phyloP scores from a whole-genome alignment of 2,797 vertebrate species.

The Thunnus albacares region DNA sequence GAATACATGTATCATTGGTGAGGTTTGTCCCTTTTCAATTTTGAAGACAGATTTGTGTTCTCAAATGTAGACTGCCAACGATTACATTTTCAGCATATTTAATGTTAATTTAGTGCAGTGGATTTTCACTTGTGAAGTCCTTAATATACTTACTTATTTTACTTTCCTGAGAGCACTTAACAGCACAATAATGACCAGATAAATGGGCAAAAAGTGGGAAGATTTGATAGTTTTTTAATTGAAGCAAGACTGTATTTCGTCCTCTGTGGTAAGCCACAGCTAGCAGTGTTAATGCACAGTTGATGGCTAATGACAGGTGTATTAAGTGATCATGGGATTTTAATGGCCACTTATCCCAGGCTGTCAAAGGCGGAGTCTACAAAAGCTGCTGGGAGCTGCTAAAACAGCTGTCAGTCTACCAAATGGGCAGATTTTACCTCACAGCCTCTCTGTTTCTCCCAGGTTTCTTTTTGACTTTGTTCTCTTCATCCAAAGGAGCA shows the following conservation, averaged over 20 bases:
- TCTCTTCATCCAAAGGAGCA: conserved; percentile 35
- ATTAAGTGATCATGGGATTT: conserved; percentile 86
- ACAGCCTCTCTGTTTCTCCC: conserved; percentile 15
- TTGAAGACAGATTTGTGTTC: not conserved
- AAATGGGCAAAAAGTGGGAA: conserved; percentile 18
- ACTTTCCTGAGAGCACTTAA: conserved; percentile 22
- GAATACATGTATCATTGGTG: not conserved
- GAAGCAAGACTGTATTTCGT: conserved; percentile 43
- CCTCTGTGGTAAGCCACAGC: conserved; percentile 38
- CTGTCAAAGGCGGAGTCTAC: conserved; percentile 74
- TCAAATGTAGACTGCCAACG: not conserved
- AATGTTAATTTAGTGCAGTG: not conserved
- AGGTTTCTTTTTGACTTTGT: conserved; percentile 41
- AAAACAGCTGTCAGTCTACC: conserved; percentile 70
- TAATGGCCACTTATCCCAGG: conserved; percentile 83
- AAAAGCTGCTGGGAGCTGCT: conserved; percentile 65
- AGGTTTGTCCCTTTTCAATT: not conserved
- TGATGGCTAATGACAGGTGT: conserved; percentile 83
- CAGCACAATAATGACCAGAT: conserved; percentile 17
- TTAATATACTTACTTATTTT: conserved; percentile 10
- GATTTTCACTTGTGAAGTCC: not conserved
- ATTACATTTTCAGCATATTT: not conserved
- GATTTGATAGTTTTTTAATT: conserved; percentile 48
- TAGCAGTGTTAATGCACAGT: conserved; percentile 76
- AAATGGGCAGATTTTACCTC: conserved; percentile 56